Percentiles rank a stretch among this genome's conserved stretches.
Conservation (phyloP, 2,888 invertebrate genomes). For the Drosophila bunnanda region DNA sequence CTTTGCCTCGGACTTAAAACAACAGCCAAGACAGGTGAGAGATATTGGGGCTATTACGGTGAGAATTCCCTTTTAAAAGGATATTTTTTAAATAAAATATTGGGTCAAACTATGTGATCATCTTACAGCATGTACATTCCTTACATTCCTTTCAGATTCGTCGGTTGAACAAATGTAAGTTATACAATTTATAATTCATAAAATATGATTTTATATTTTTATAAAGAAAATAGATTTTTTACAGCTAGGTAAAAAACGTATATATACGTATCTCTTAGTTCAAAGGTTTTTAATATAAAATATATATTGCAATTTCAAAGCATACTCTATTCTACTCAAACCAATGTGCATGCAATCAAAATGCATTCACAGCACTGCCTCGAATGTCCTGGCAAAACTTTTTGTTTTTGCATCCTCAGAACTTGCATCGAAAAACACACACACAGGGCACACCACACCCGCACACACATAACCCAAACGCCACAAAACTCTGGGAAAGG, state of each 20-base stretch:
- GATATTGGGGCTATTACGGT: constrained; percentile 27
- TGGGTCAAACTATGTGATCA: fast-evolving
- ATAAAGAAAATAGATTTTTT: not conserved
- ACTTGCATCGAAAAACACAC: constrained; percentile 31
- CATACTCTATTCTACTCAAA: fast-evolving
- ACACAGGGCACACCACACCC: constrained; percentile 1
- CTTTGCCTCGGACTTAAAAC: constrained; percentile 53
- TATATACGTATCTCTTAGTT: not conserved
- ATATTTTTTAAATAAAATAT: not conserved
- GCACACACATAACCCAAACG: not conserved
- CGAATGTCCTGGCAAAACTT: constrained; percentile 31
- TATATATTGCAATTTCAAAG: not conserved
- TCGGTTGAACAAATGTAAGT: not conserved
- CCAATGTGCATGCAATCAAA: constrained; percentile 69
- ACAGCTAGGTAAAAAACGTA: not conserved
- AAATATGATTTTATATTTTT: not conserved
- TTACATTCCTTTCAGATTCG: too few relatives aligned
- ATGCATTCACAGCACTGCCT: constrained; percentile 60
- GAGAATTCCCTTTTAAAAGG: too few relatives aligned
- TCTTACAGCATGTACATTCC: not conserved
- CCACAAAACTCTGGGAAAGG: constrained; percentile 9
- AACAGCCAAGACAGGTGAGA: constrained; percentile 44
- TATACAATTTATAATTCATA: not conserved
- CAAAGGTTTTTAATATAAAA: not conserved
- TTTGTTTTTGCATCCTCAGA: constrained; percentile 51